Evolutionary conservation across 2,113 vertebrate genomes (phyloP), one percentile per base, ranked within the genome.

Genomic region (Chamaea fasciata): DNA sequence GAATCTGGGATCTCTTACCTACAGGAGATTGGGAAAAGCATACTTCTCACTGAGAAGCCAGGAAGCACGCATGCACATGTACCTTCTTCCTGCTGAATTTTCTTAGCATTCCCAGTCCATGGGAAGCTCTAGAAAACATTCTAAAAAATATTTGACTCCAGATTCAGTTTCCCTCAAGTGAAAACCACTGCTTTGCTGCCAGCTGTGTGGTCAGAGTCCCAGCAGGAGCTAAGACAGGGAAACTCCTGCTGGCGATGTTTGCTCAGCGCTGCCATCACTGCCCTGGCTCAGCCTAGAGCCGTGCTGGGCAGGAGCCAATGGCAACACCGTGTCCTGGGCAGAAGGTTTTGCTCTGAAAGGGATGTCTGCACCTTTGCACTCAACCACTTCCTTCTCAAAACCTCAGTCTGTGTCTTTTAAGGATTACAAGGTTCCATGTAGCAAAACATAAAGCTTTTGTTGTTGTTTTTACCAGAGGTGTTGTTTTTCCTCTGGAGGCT

Each of bases 221-320:
- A 3, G 2, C 27, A 28, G 55, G 41, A 75, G 37, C 19, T 33
- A 0, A 6, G 37, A 8, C 7, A 9, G 67, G 65, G 41, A 15
- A 19, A n/a, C 4, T 31, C 15, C 8, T 41, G 75, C 75, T 73
- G 69, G 15, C 47, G 74, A 4, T 13, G 17, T 78, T 74, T 23
- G 53, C 17, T 46, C 30, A 5, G 41, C 11, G 8, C 10, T 69
- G 42, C 37, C 55, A 13, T 26, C 39, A 2, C 27, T 49, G 44
- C 10, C 15, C 12, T 28, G 44, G 9, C 33, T 42, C 5, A 3
- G 46, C 8, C 75, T 27, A 13, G 20, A 47, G 53, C 68, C 0
- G 0, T 1, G 17, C 1, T 30, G 56, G 41, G 68, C 17, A 31
- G 26, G 27, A 30, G 83, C 30, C 35, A 22, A 1, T 5, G 30